Evolutionary conservation across 2,113 vertebrate genomes (phyloP).

Genomic region (Syngnathus typhle): DNA sequence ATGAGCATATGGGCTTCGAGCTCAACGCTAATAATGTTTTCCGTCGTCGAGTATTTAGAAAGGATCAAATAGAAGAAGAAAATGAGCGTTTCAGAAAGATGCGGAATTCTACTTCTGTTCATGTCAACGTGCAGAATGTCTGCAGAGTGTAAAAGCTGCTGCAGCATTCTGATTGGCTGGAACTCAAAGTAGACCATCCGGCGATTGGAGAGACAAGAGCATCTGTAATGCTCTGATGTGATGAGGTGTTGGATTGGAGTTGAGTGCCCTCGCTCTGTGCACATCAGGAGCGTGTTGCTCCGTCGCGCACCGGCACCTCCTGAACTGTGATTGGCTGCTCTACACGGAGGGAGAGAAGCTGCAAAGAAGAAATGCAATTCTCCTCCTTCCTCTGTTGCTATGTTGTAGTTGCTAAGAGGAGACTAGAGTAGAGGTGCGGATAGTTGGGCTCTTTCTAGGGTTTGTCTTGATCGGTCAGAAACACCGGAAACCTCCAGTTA

Average conservation of each 20-base stretch:
- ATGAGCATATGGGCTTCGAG: neutral
- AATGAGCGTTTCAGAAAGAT: too few species aligned
- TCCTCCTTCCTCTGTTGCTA: constrained; percentile 66
- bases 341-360: constrained; percentile 55
- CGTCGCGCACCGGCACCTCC: constrained; percentile 41
- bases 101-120: neutral
- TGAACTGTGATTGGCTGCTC: constrained; percentile 66
- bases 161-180: constrained; percentile 37
- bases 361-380: constrained; percentile 66
- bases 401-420: constrained; percentile 64
- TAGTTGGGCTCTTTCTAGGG: constrained; percentile 22
- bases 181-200: constrained; percentile 17
- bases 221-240: constrained; percentile 45
- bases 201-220: constrained; percentile 50
- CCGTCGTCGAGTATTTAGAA: neutral
- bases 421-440: constrained; percentile 20
- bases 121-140: constrained; percentile 12
- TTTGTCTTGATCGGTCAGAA: constrained; percentile 8
- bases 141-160: constrained; percentile 12
- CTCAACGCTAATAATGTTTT: neutral
- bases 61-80: too few species aligned
- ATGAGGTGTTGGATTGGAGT: constrained; percentile 51
- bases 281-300: constrained; percentile 40
- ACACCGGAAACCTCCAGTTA: neutral
- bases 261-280: constrained; percentile 30